phyloP scores from a whole-genome alignment of 1,140 invertebrate genomes.

The Monochamus saltuarius region DNA sequence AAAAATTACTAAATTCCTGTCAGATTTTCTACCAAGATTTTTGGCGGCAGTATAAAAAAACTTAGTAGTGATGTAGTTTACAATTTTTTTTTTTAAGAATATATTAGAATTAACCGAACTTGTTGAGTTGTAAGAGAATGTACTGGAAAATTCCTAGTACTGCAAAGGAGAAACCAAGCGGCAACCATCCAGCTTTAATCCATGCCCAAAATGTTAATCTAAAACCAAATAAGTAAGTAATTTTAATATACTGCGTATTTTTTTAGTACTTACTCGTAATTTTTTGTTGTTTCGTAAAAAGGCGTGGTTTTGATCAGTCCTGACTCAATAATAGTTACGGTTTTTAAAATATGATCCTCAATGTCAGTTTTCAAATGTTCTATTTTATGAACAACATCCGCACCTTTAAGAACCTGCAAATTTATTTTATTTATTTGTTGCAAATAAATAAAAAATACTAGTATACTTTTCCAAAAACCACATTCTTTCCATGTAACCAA shows the following conservation, averaged over 20 bases:
- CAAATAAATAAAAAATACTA: background rate
- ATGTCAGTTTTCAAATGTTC: constrained; percentile 77
- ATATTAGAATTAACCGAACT: constrained; percentile 20
- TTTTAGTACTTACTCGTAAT: constrained; percentile 63
- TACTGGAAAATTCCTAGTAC: constrained; percentile 75
- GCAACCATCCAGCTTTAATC: constrained; percentile 71
- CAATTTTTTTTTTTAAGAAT: no score
- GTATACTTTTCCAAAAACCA: constrained; percentile 85
- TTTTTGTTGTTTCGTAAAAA: constrained; percentile 68
- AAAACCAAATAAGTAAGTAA: no score
- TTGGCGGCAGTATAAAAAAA: no score
- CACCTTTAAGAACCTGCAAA: constrained; percentile 72
- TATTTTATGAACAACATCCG: constrained; percentile 81
- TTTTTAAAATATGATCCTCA: constrained; percentile 67
- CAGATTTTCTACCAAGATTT: no score
- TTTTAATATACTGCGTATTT: no score
- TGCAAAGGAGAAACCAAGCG: constrained; percentile 71
- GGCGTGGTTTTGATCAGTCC: constrained; percentile 62
- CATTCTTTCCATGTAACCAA: constrained; percentile 92
- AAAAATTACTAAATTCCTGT: no score
- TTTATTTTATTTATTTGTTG: background rate
- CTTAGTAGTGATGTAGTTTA: no score
- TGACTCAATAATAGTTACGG: constrained; percentile 67
- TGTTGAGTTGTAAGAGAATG: constrained; percentile 69
- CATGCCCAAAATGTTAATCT: constrained; percentile 67